Evolutionary conservation across 2,888 invertebrate species (phyloP).

Genomic region (Apomyelois bistriatella): DNA sequence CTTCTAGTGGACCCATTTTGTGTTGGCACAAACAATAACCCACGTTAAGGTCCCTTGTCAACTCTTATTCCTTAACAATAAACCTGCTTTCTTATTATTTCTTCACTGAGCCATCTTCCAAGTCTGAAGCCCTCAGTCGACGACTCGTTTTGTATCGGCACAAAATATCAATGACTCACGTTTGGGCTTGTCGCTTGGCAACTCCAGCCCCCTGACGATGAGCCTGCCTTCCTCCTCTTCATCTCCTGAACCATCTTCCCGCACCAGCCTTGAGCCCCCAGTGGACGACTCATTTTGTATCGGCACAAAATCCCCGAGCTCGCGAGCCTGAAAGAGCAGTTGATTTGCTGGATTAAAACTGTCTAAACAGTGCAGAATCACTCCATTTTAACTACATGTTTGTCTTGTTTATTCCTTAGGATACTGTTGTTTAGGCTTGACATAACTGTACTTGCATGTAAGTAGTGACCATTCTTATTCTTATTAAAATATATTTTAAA

Average conservation of each 20-base stretch:
- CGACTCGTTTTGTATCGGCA: conserved; percentile 25
- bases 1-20: too few relatives aligned
- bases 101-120: conserved; percentile 90
- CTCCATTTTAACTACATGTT: neutral
- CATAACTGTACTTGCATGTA: too few relatives aligned
- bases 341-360: conserved; percentile 7
- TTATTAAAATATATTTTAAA: too few relatives aligned
- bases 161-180: conserved; percentile 66
- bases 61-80: conserved; percentile 88
- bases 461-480: too few relatives aligned
- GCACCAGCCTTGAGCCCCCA: conserved; percentile 82
- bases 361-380: conserved; percentile 2
- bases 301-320: conserved; percentile 78
- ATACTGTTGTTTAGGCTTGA: too few relatives aligned
- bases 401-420: too few relatives aligned
- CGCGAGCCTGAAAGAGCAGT: conserved; percentile 56
- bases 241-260: conserved; percentile 91
- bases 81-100: conserved; percentile 91
- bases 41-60: conserved; percentile 81
- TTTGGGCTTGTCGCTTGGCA: conserved; percentile 77
- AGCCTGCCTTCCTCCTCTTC: conserved; percentile 91
- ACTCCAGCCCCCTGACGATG: conserved; percentile 88
- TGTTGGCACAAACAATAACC: conserved; percentile 39
- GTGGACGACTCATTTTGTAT: conserved; percentile 39
- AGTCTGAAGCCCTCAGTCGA: conserved; percentile 80